Conservation (phyloP, 2,113 vertebrate species). For the Anhinga rufa region DNA sequence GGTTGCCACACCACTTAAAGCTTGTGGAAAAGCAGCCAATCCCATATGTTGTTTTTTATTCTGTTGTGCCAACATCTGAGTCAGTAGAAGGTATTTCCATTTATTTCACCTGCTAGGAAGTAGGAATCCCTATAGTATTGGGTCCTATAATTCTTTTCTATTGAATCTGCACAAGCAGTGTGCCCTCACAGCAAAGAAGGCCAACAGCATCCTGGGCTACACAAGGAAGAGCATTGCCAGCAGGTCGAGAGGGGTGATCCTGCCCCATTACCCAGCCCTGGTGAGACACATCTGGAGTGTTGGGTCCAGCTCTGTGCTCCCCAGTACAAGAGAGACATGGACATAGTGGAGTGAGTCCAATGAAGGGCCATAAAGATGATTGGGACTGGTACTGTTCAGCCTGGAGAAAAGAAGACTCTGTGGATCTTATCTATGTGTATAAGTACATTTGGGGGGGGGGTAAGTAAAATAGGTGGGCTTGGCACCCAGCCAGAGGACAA, state of each 20-base stretch:
- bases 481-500: not conserved
- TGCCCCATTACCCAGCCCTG: not conserved
- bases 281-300: not conserved
- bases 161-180: not conserved
- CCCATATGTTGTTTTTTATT: not conserved
- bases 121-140: not conserved
- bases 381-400: not conserved
- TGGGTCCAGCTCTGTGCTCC: not conserved
- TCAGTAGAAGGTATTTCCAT: not conserved
- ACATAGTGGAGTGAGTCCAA: too few species aligned
- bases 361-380: not conserved
- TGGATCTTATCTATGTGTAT: rapidly evolving
- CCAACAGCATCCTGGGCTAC: not conserved
- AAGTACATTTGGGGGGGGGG: not conserved
- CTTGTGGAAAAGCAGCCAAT: not conserved
- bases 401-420: not conserved
- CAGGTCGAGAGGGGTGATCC: rapidly evolving
- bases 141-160: not conserved
- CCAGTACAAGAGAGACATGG: not conserved
- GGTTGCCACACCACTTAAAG: not conserved
- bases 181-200: not conserved
- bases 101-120: not conserved
- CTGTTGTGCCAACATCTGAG: not conserved
- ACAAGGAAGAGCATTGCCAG: not conserved
- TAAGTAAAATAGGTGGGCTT: not conserved